Base-by-base conservation (phyloP, 2,797 vertebrate species). In the Fistularia tabacaria region DNA sequence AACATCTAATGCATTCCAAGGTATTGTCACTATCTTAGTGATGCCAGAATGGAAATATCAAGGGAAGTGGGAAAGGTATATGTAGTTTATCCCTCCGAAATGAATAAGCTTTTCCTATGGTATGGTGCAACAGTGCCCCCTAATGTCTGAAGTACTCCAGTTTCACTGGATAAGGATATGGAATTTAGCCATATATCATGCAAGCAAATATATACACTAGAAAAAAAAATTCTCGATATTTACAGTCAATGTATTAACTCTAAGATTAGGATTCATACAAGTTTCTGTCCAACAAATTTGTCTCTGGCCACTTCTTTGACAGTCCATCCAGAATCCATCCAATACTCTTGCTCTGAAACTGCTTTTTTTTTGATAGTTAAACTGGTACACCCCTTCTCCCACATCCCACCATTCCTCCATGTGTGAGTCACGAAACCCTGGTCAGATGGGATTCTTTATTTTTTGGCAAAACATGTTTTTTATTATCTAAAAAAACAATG, bases 41-140 rank as follows among this genome's bases (percentile, higher is more conserved):
- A 25, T 25, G 25, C 25, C 25, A 25, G 25, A 25, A 25, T 25
- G 54, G 46, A 59, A 52, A 62, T 62, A 9, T 40, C 7, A 40
- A 72, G 64, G 61, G 62, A 42, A 43, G 70, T 64, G 59, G 2
- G 59, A 56, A 65, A 66, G 49, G 36, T 62, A 53, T 36, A 69
- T 43, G 1, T 0, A 36, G 67, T 51, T 59, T 42, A 38, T 15
- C 61, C 46, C 3, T 61, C 46, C 3, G 15, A 14, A 53, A 9
- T 59, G 47, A 57, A 69, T 46, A 13, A 9, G 40, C 9, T 42
- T 41, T 39, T 14, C 0, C 6, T 10, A 46, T 15, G 49, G 1
- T 7, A 14, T 73, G 69, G 70, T 61, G 65, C 81, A 80, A 85
- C 80, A 88, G 76, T 80, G 87, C 83, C 87, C 79, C 76, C 88